These are phyloP conservation scores for Porites australiensis DNA, from an alignment of 64 coral and sea anemone species.

Conservation along the genomic window DNA sequence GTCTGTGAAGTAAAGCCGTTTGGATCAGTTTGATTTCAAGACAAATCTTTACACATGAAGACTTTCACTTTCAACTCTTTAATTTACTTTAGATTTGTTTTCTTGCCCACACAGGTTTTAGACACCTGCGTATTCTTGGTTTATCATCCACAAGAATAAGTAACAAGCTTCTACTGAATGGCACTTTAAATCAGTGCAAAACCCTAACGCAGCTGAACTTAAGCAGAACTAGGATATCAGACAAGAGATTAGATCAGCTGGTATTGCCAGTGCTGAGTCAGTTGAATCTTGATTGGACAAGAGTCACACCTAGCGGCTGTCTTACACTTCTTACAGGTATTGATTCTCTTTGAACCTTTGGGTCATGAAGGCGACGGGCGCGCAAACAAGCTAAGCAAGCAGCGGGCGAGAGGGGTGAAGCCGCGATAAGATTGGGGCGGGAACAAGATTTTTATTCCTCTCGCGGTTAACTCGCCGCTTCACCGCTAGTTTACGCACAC, in stretches of 20 bases:
- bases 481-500: too few relatives aligned
- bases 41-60: too few relatives aligned
- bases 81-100: background rate
- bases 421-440: too few relatives aligned
- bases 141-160: slow-evolving; percentile 84
- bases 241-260: slow-evolving; percentile 67
- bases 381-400: too few relatives aligned
- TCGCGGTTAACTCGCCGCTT: too few relatives aligned
- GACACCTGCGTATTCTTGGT: slow-evolving; percentile 77
- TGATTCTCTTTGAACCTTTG: too few relatives aligned
- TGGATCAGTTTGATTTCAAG: too few relatives aligned
- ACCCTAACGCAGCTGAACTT: slow-evolving; percentile 75
- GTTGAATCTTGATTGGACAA: slow-evolving; percentile 89
- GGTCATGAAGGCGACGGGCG: too few relatives aligned
- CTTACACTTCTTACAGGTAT: slow-evolving; percentile 75
- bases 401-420: too few relatives aligned
- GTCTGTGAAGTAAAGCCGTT: too few relatives aligned
- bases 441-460: too few relatives aligned
- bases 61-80: too few relatives aligned
- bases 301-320: slow-evolving; percentile 77
- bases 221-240: slow-evolving; percentile 80
- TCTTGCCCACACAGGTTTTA: slow-evolving; percentile 48
- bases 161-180: slow-evolving; percentile 65
- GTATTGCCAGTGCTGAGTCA: slow-evolving; percentile 64
- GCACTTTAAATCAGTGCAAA: slow-evolving; percentile 71